Evolutionary conservation across 2,888 invertebrate genomes (phyloP).

Genomic region (Ametastegia equiseti): DNA sequence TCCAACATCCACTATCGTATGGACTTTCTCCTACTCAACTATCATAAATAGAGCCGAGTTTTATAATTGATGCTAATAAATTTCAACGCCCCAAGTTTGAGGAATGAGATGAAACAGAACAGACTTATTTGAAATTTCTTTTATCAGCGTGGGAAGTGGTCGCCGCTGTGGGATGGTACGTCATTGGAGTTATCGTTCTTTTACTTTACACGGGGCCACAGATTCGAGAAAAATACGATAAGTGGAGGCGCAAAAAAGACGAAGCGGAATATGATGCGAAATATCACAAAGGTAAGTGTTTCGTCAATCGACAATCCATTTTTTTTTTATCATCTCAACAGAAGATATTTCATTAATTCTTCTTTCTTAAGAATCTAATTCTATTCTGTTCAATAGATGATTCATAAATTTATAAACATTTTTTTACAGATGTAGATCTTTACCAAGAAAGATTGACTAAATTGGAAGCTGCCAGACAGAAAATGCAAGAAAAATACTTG

Average conservation of each 20-base stretch:
- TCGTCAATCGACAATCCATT: not conserved
- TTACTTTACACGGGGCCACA: slow-evolving; percentile 70
- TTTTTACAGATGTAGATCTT: slow-evolving; percentile 74
- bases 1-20: not conserved
- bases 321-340: too few relatives aligned
- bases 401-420: not conserved
- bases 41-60: not conserved
- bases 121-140: not conserved
- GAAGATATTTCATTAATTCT: too few relatives aligned
- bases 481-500: slow-evolving; percentile 75
- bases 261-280: slow-evolving; percentile 75
- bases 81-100: not conserved
- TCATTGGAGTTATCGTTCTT: slow-evolving; percentile 64
- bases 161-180: slow-evolving; percentile 74
- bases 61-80: not conserved
- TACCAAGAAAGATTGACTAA: slow-evolving; percentile 68
- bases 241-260: slow-evolving; percentile 68
- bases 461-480: slow-evolving; percentile 72
- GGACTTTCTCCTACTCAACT: not conserved
- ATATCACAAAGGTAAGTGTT: slow-evolving; percentile 76
- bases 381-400: not conserved
- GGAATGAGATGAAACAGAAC: not conserved
- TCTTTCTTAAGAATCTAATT: slow-evolving; percentile 25
- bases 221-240: slow-evolving; percentile 67
- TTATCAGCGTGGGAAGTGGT: slow-evolving; percentile 62